phyloP scores from a whole-genome alignment of 2,888 invertebrate species.

The Drosophila histrio region DNA sequence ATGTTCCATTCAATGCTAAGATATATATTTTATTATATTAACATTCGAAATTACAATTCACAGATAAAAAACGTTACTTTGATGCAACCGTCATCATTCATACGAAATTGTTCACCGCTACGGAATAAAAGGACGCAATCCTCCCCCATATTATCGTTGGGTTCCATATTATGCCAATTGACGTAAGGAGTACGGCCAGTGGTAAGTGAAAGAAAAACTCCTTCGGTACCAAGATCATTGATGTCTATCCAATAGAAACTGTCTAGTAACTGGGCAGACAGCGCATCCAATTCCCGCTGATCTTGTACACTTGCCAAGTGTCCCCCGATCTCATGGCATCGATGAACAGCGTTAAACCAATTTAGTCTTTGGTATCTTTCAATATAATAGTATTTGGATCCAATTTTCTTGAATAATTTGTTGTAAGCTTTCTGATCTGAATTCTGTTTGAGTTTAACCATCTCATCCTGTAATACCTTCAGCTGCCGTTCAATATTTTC shows the following conservation, averaged over 20 bases:
- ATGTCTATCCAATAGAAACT: background rate
- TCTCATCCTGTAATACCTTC: background rate
- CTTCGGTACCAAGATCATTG: background rate
- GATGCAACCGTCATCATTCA: background rate
- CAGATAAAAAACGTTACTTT: background rate
- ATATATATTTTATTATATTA: background rate
- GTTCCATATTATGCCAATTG: background rate
- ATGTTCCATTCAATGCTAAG: too few species aligned
- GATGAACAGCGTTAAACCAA: background rate
- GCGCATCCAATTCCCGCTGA: background rate
- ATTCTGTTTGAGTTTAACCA: background rate
- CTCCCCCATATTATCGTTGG: background rate
- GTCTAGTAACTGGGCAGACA: background rate
- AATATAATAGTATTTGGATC: conserved; percentile 2
- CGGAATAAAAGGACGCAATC: background rate
- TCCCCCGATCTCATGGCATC: background rate
- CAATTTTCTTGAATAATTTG: background rate
- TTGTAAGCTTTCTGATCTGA: background rate
- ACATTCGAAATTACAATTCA: background rate
- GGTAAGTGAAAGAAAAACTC: background rate
- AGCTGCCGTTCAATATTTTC: background rate
- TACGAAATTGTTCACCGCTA: background rate
- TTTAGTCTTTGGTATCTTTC: background rate
- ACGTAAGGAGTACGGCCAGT: background rate
- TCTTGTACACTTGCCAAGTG: conserved; percentile 1